Base-by-base conservation (phyloP, 1,140 invertebrate genomes). In the Contarinia nasturtii region DNA sequence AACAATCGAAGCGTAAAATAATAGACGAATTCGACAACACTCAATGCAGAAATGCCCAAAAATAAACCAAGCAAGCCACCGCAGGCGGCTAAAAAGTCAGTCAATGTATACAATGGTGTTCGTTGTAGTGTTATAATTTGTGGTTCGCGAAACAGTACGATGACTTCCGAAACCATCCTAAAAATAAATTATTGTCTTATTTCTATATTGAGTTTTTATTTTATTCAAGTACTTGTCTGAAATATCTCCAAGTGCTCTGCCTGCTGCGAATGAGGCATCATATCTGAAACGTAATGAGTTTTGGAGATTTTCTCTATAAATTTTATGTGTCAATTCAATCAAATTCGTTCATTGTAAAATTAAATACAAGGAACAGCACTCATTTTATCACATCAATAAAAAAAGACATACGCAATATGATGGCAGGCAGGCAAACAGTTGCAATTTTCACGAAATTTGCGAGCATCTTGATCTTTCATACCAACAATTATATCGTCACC, bases 31-130 rank as follows among this genome's bases (percentile, higher is more conserved):
- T 77, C 74, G 1, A 69, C 64, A 1, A 73, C 62, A 22, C 73
- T 74, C 4, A 76, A 57, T 45, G 75, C 64, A 3, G 73, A 75
- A 57, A 76, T 74, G 19, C 75, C 75, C 53, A 72, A 67, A 54
- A 74, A 75, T 3, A 77, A 64, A 1, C 73, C 73, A 5, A 75
- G 61, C 33, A 76, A 57, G 46, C 74, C 74, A 3, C 75, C 75
- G 49, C 70, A 71, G 51, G 72, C 73, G 19, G 74, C 73, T 7
- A 76, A 60, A 54, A 75, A 75, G 55, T 76, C 73, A 0, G 70
- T 71, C 50, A 65, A 61, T 1, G 73, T 72, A 53, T 72, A 75
- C 12, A 76, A 56, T 52, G 75, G 71, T 8, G 70, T 72, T 15
- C 73, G 57, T 14, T 7, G 7, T 8, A 68, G 70, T 1, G 72